Evolutionary conservation across 2,888 invertebrate species (phyloP).

Genomic region (Abrostola triplasia): DNA sequence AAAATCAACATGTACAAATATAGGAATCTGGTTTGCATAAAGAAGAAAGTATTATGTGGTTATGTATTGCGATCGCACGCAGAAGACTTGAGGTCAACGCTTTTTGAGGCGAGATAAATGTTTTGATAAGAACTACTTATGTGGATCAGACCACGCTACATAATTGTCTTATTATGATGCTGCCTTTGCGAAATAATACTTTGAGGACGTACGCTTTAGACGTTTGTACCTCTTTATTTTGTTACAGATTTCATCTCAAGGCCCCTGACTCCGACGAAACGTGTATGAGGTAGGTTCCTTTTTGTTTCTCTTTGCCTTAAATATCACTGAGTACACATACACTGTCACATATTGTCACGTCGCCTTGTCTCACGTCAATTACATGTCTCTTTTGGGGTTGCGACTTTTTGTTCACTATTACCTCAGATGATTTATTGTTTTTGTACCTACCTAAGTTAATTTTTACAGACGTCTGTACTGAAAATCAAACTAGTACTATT

Average conservation of each 20-base stretch:
- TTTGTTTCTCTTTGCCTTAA: constrained; percentile 22
- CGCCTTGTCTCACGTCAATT: constrained; percentile 34
- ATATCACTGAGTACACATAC: constrained; percentile 6
- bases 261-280: constrained; percentile 13
- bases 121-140: constrained; percentile 52
- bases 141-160: constrained; percentile 58
- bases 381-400: constrained; percentile 16
- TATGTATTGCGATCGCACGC: constrained; percentile 49
- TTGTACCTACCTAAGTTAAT: background rate
- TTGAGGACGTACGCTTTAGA: constrained; percentile 48
- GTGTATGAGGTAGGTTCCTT: constrained; percentile 33
- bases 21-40: constrained; percentile 12
- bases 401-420: constrained; percentile 12
- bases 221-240: constrained; percentile 45
- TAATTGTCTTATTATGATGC: constrained; percentile 62
- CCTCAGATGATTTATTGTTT: constrained; percentile 12
- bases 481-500: background rate
- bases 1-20: too few species aligned
- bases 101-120: constrained; percentile 58
- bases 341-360: constrained; percentile 35
- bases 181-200: constrained; percentile 56
- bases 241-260: constrained; percentile 55
- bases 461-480: too few species aligned
- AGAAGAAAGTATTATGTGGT: constrained; percentile 50
- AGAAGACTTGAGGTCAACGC: constrained; percentile 53